Evolutionary conservation across 2,113 vertebrate genomes (phyloP), one percentile per base, ranked within the genome.

Genomic region (Motacilla alba): DNA sequence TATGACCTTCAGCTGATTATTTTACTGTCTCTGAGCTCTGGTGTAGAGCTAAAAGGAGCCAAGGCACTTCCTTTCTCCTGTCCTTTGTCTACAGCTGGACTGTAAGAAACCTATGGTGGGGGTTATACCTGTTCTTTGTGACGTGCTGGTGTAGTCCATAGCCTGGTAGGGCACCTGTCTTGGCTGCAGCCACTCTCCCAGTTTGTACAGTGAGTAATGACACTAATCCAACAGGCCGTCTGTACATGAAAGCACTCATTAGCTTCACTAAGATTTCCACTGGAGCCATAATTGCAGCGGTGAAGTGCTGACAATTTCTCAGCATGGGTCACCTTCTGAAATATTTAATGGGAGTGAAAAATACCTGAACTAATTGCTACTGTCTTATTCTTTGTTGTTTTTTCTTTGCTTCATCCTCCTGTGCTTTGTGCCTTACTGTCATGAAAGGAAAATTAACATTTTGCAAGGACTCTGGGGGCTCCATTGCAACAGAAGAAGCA

Each of bases 291-390:
- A 95, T 89, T 91, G 84, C 94, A 64, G 73, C 1, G 0, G 87
- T 78, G 86, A 94, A 84, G 41, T 72, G 81, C 94, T 95, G 94
- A 92, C 91, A 95, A 78, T 87, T 95, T 91, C 94, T 91, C 93
- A 96, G 89, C 91, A 37, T 84, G 93, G 93, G 87, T 93, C 89
- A 95, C 89, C 91, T 96, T 91, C 93, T 12, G 6, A 95, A 89
- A 74, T 83, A 60, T 89, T 93, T 90, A 90, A 68, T 63, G 76
- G 64, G 12, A 93, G 68, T 90, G 91, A 93, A 93, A 93, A 92
- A 95, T 92, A 89, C 73, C 68, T 68, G 60, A 70, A 67, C 76
- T 96, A 95, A 93, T 96, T 94, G 89, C 59, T 89, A 83, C 73
- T 78, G 86, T 94, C 79, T 89, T 81, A 80, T 52, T 94, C 90